Conservation (phyloP, 2,113 vertebrate species). For the Nothobranchius furzeri region DNA sequence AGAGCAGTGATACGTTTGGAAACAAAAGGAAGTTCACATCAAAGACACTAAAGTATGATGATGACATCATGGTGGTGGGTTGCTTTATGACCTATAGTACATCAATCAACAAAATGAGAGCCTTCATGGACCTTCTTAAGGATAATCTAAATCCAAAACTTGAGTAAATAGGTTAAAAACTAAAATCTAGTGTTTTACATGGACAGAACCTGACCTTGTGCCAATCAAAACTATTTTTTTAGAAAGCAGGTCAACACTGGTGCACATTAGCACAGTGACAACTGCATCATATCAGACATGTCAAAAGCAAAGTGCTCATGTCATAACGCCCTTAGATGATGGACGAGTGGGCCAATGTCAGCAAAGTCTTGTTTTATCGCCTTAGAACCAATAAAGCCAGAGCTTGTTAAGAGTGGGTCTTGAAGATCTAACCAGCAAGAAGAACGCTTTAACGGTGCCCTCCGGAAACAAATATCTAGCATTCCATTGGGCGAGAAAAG, state of each 20-base stretch:
- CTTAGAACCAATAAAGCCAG: slow-evolving; percentile 24
- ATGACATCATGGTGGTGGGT: background rate
- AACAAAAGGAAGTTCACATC: no score
- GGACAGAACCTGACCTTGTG: background rate
- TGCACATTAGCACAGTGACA: background rate
- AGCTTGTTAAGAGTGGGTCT: slow-evolving; percentile 39
- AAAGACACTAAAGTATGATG: background rate
- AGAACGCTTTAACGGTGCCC: slow-evolving; percentile 41
- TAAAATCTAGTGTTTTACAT: background rate
- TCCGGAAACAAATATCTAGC: slow-evolving; percentile 68
- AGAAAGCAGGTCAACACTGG: background rate
- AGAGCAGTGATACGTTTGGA: no score
- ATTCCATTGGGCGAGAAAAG: slow-evolving; percentile 57
- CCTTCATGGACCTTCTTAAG: no score
- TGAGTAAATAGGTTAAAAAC: background rate
- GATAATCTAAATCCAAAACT: no score
- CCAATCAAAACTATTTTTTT: background rate
- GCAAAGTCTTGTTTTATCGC: slow-evolving; percentile 18
- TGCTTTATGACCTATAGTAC: no score
- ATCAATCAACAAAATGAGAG: no score
- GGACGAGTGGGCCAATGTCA: slow-evolving; percentile 15
- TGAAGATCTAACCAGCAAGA: slow-evolving; percentile 38
- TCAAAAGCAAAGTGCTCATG: slow-evolving; percentile 6
- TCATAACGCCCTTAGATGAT: slow-evolving; percentile 19
- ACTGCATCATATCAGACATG: background rate